Percentiles rank a stretch among this genome's conserved stretches.
Evolutionary conservation across 2,888 invertebrate species (phyloP).

Genomic region (Dryobota labecula): DNA sequence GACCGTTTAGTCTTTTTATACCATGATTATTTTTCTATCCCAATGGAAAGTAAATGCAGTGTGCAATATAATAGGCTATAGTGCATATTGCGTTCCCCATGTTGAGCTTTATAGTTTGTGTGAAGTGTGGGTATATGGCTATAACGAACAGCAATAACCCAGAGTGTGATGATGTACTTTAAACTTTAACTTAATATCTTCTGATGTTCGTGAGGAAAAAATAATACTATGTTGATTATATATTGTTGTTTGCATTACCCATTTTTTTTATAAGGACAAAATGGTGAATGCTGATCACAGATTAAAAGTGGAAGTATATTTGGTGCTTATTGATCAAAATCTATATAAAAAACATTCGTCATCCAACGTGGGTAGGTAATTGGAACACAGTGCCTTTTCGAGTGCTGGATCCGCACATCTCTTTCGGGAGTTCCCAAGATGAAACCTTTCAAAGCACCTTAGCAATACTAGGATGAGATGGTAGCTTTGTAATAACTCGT

Average conservation of each 20-base stretch:
- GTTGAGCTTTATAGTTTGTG: constrained; percentile 23
- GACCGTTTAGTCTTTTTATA: not conserved
- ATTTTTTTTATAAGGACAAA: not conserved
- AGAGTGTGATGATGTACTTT: not conserved
- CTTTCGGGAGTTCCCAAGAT: not conserved
- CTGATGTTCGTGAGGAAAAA: not conserved
- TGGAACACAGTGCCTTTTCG: too few species aligned
- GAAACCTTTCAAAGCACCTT: not conserved
- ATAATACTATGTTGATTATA: not conserved
- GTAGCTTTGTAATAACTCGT: not conserved
- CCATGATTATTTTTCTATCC: constrained; percentile 22
- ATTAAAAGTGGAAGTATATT: not conserved
- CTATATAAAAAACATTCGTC: not conserved
- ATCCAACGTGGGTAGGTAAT: too few species aligned
- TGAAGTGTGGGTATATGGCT: constrained; percentile 25
- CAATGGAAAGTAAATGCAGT: constrained; percentile 48
- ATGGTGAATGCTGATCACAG: not conserved
- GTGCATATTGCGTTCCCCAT: constrained; percentile 43
- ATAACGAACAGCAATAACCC: not conserved
- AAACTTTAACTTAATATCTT: constrained; percentile 15
- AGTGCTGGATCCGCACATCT: not conserved
- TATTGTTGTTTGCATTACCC: not conserved
- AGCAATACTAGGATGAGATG: not conserved
- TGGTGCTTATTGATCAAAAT: not conserved
- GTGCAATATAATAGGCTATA: constrained; percentile 47